Percentiles rank a stretch among this genome's conserved stretches.
phyloP scores from a whole-genome alignment of 2,797 vertebrate species.

The Salmo trutta region DNA sequence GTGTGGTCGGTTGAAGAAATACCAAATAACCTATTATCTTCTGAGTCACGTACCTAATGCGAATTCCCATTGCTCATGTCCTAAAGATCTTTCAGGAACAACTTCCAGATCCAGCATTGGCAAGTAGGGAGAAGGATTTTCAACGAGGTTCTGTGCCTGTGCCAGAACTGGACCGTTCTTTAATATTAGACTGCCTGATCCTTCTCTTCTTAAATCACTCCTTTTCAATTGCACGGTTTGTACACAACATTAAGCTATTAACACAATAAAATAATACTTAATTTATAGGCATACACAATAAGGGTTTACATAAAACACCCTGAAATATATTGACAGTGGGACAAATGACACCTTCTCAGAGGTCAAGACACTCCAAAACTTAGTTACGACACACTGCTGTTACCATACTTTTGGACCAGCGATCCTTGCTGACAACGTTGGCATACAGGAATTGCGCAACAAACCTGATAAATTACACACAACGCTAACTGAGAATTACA shows the following conservation, averaged over 20 bases:
- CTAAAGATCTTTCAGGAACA: constrained; percentile 97
- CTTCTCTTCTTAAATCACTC: constrained; percentile 13
- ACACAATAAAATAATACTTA: constrained; percentile 1
- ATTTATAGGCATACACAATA: background rate
- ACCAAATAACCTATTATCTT: background rate
- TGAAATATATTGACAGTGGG: background rate
- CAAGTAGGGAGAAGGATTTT: constrained; percentile 61
- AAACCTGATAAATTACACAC: background rate
- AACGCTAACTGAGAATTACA: background rate
- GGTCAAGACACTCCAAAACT: background rate
- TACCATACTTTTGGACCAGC: background rate
- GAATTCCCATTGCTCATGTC: constrained; percentile 99
- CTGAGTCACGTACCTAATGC: constrained; percentile 83
- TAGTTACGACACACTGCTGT: background rate
- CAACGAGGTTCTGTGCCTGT: constrained; percentile 50
- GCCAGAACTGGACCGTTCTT: constrained; percentile 63
- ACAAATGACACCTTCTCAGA: background rate
- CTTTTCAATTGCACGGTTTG: constrained; percentile 7
- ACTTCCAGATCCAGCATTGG: constrained; percentile 99
- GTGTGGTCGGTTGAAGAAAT: too few species aligned
- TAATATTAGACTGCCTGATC: constrained; percentile 11
- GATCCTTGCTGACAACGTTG: background rate
- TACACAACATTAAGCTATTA: constrained; percentile 13
- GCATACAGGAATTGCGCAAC: background rate
- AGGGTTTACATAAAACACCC: background rate